Evolutionary conservation across 2,888 invertebrate genomes (phyloP).

Genomic region (Erpobdella octoculata): DNA sequence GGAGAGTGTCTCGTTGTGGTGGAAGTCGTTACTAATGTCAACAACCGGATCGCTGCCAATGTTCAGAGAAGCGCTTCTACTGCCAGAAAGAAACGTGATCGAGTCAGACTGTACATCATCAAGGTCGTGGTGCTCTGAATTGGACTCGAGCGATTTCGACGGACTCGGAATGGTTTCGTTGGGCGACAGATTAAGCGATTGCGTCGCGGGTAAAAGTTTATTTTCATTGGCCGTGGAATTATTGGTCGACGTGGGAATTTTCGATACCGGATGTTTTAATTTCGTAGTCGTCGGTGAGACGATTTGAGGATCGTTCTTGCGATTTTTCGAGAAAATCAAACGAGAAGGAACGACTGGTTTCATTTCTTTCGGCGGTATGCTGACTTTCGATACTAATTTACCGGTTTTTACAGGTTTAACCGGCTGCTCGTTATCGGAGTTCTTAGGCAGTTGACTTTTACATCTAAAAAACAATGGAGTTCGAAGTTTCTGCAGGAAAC

Average conservation of each 20-base stretch:
- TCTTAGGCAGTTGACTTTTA: background rate
- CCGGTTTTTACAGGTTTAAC: background rate
- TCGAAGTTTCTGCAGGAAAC: constrained; percentile 10
- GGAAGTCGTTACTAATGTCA: too few relatives aligned
- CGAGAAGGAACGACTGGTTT: background rate
- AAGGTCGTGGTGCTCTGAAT: background rate
- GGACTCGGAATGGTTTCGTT: too few relatives aligned
- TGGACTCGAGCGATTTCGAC: too few relatives aligned
- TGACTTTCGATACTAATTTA: background rate
- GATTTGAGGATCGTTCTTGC: background rate
- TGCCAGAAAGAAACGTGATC: background rate
- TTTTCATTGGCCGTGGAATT: too few relatives aligned
- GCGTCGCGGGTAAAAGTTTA: background rate
- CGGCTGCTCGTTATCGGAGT: background rate
- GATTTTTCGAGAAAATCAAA: background rate
- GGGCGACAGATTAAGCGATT: background rate
- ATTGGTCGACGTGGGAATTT: background rate
- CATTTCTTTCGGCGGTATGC: background rate
- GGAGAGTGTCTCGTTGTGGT: too few relatives aligned
- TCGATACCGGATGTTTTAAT: background rate
- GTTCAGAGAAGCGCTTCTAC: background rate
- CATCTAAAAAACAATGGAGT: constrained; percentile 13
- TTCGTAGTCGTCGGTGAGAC: background rate
- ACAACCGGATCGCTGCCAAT: too few relatives aligned
- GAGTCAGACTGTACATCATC: background rate